Percentiles rank a stretch among this genome's conserved stretches.
Conservation (phyloP, 2,797 vertebrate species). For the Falco columbarius region DNA sequence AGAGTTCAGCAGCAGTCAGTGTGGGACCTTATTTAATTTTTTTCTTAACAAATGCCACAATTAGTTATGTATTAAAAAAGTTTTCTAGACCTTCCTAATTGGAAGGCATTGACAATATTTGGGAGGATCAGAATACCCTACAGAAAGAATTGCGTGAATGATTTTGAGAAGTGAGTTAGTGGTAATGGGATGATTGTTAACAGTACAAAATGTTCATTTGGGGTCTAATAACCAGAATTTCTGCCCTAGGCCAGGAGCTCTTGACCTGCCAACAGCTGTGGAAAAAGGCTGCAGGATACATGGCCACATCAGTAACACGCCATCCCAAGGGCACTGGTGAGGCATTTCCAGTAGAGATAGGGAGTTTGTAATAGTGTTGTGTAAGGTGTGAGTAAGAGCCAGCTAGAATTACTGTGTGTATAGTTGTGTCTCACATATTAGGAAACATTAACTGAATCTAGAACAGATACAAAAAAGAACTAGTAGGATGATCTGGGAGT, state of each 20-base stretch:
- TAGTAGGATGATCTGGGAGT: not conserved
- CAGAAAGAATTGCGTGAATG: not conserved
- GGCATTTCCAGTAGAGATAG: not conserved
- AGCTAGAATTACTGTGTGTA: not conserved
- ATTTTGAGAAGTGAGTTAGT: not conserved
- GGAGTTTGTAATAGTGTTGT: not conserved
- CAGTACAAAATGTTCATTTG: not conserved
- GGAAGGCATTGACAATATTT: not conserved
- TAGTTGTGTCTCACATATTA: not conserved
- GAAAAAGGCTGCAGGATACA: not conserved
- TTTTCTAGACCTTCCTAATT: not conserved
- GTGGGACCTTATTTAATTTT: not conserved
- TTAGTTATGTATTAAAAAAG: not conserved
- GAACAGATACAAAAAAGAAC: not conserved
- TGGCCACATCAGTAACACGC: accelerated
- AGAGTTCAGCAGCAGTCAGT: not conserved
- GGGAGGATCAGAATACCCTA: not conserved
- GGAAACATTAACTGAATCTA: not conserved
- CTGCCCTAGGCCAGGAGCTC: not conserved
- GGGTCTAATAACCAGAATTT: not conserved
- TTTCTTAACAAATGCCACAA: not conserved
- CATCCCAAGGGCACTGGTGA: not conserved
- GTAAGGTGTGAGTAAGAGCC: not conserved
- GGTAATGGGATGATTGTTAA: not conserved
- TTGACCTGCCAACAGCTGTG: not conserved